Base-by-base conservation (phyloP, 2,797 vertebrate genomes). In the Telmatherina bonti region DNA sequence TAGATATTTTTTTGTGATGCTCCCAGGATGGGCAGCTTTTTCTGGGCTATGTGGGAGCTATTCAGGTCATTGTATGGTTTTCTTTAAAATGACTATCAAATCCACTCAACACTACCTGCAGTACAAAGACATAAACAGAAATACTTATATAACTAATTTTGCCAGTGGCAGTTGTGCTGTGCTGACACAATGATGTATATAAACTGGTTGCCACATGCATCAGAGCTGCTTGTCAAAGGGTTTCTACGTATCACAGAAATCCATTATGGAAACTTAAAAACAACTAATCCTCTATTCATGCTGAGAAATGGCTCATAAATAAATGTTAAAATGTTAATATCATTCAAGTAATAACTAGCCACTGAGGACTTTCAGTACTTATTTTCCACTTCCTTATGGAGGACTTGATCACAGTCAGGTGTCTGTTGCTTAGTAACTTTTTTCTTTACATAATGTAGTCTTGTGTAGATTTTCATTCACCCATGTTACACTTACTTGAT, bases 341-440 rank as follows among this genome's bases (percentile, higher is more conserved):
- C 41, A n/a, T 9, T 10, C 18, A 29, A 52, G 22, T 18, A 43
- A 7, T 10, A 11, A 24, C 22, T 56, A 53, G 62, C 62, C 27
- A 31, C 51, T 22, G 41, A 47, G 11, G 27, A 16, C 31, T n/a
- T 68, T 12, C 29, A 20, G 33, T 49, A 36, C 59, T 59, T 30
- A 38, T 60, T 29, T 66, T 16, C 26, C 24, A n/a, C 56, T 58
- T 67, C 31, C 7, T 35, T 67, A 49, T 26, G 4, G 15, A 12
- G 29, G n/a, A 18, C 22, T 47, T 45, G 22, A 45, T 52, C 29
- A 11, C 53, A 16, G 15, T 57, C 27, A 18, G 38, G n/a, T 31
- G 63, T 22, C 26, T 31, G 45, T 53, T 60, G 57, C 56, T 60
- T 52, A 22, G 47, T 41, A 60, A 22, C 56, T 6, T 24, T 38